A percentile compares a stretch with the other conserved stretches of the same genome.
Evolutionary conservation across 2,797 vertebrate species (phyloP).

Genomic region (Pseudomugil gertrudae): DNA sequence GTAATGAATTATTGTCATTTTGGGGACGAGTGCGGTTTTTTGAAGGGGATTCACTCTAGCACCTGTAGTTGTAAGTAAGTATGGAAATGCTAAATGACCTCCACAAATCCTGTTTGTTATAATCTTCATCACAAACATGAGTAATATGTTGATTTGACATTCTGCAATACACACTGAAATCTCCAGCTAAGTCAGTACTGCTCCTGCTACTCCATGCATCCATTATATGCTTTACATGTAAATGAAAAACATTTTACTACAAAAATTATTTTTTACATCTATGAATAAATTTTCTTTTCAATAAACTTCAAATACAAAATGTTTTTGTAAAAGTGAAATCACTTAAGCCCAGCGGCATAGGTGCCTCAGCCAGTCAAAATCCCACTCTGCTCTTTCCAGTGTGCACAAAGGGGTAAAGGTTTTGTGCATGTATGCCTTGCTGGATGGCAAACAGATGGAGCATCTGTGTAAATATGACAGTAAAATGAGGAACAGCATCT

Average conservation of each 20-base stretch:
- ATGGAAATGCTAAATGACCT: constrained; percentile 5
- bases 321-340: constrained; percentile 19
- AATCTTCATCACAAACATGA: neutral
- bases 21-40: constrained; percentile 13
- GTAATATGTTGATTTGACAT: neutral
- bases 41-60: neutral
- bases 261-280: constrained; percentile 23
- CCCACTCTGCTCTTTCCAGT: neutral
- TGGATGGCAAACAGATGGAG: constrained; percentile 20
- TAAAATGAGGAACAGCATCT: constrained; percentile 11
- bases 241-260: constrained; percentile 40
- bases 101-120: neutral
- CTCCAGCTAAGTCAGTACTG: neutral
- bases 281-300: constrained; percentile 28
- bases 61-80: neutral
- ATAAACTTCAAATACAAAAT: neutral
- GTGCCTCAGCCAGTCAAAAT: neutral
- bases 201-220: constrained; percentile 14
- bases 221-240: constrained; percentile 30
- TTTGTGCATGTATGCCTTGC: constrained; percentile 5
- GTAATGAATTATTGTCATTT: neutral
- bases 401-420: constrained; percentile 13
- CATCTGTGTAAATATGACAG: constrained; percentile 27
- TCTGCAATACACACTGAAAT: constrained; percentile 3
- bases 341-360: constrained; percentile 13